A percentile compares a stretch with the other conserved stretches of the same genome.
These are phyloP conservation scores for Lithobius niger DNA, from an alignment of 1,140 invertebrate genomes.

Conservation along the genomic window DNA sequence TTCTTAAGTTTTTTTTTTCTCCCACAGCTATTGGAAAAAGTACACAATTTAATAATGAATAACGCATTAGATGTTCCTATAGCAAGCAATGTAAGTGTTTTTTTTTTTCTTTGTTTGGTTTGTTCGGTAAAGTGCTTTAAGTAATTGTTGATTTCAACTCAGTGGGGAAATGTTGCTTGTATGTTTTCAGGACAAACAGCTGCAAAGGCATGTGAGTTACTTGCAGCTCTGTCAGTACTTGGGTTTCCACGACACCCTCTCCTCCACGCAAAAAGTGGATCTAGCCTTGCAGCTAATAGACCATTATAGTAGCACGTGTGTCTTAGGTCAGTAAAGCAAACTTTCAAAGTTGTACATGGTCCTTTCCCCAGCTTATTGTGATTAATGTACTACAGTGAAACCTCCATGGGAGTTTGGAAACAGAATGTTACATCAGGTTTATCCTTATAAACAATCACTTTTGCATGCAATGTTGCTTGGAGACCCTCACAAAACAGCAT, in stretches of 20 bases:
- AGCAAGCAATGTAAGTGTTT: slow-evolving; percentile 23
- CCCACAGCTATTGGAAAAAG: slow-evolving; percentile 15
- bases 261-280: slow-evolving; percentile 27
- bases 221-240: slow-evolving; percentile 51
- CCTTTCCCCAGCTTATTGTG: too few relatives aligned
- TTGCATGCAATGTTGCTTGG: too few relatives aligned
- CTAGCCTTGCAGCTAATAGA: slow-evolving; percentile 23
- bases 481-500: too few relatives aligned
- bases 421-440: too few relatives aligned
- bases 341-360: neutral
- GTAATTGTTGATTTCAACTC: too few relatives aligned
- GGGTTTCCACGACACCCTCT: slow-evolving; percentile 42
- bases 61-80: slow-evolving; percentile 10
- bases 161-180: neutral
- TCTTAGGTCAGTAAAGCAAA: slow-evolving; percentile 26
- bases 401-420: too few relatives aligned
- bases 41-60: slow-evolving; percentile 6
- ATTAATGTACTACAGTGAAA: too few relatives aligned
- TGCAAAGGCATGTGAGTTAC: slow-evolving; percentile 56
- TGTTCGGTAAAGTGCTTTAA: too few relatives aligned
- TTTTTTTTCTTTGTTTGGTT: too few relatives aligned
- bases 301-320: slow-evolving; percentile 26
- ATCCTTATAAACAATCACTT: too few relatives aligned
- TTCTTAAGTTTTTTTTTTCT: too few relatives aligned
- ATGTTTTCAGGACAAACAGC: slow-evolving; percentile 37